Evolutionary conservation across 2,888 invertebrate species (phyloP).

Genomic region (Sarcophaga rosellei): DNA sequence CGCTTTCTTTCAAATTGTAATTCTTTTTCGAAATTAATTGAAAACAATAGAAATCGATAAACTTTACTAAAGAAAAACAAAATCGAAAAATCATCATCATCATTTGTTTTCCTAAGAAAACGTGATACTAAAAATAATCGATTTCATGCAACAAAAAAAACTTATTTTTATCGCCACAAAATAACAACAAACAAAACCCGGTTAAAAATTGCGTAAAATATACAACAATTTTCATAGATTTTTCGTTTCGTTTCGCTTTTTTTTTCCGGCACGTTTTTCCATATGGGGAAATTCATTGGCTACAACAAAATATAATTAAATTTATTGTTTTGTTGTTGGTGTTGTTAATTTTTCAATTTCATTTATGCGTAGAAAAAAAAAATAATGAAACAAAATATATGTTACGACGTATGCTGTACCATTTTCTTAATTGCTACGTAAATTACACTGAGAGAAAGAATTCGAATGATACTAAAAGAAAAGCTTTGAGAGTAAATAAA

Average conservation of each 20-base stretch:
- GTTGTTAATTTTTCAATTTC: conserved; percentile 23
- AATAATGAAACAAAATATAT: neutral
- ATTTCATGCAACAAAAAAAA: neutral
- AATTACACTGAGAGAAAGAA: neutral
- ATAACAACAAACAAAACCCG: conserved; percentile 13
- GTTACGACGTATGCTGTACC: neutral
- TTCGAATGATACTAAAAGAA: neutral
- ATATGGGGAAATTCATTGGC: conserved; percentile 42
- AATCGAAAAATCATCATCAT: neutral
- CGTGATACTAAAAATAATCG: neutral
- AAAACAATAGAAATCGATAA: too few relatives aligned
- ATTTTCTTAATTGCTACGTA: neutral
- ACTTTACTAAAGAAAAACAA: neutral
- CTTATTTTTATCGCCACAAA: neutral
- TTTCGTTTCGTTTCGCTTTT: neutral
- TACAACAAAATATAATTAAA: conserved; percentile 31
- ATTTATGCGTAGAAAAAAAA: neutral
- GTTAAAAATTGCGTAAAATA: conserved; percentile 30
- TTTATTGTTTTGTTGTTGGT: neutral
- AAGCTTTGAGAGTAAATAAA: neutral
- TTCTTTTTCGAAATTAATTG: too few relatives aligned
- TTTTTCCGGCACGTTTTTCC: conserved; percentile 32
- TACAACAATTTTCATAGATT: neutral
- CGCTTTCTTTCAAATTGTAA: too few relatives aligned
- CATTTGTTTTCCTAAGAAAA: neutral